phyloP scores from a whole-genome alignment of 1,140 invertebrate species.

The Listronotus oregonensis region DNA sequence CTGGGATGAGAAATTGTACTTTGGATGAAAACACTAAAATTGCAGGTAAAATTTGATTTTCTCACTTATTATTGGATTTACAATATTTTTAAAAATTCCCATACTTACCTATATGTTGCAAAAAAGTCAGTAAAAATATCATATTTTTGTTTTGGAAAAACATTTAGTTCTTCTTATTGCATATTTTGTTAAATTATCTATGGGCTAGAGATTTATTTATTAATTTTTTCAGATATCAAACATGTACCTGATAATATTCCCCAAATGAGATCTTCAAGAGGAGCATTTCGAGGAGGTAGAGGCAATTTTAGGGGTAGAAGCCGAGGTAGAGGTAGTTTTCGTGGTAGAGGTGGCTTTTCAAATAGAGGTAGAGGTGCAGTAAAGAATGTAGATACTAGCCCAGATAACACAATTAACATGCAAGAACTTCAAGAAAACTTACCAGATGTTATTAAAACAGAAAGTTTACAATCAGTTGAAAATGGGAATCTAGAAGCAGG shows the following conservation, averaged over 20 bases:
- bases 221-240: slow-evolving; percentile 34
- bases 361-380: slow-evolving; percentile 15
- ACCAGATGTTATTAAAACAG: not conserved
- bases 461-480: no score
- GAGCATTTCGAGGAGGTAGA: not conserved
- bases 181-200: not conserved
- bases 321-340: slow-evolving; percentile 35
- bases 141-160: no score
- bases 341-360: slow-evolving; percentile 31
- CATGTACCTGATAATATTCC: slow-evolving; percentile 36
- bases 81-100: not conserved
- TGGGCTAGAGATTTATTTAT: no score
- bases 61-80: not conserved
- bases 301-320: slow-evolving; percentile 24
- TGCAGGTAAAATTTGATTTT: slow-evolving; percentile 14
- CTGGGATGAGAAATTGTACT: slow-evolving; percentile 36
- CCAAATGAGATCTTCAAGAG: not conserved
- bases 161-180: no score
- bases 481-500: not conserved
- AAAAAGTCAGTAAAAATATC: not conserved
- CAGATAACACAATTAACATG: slow-evolving; percentile 1
- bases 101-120: not conserved
- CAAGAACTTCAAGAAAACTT: not conserved
- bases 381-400: not conserved
- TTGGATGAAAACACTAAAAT: slow-evolving; percentile 40